Conservation (phyloP, 1,140 invertebrate genomes). For the Phortica variegata region DNA sequence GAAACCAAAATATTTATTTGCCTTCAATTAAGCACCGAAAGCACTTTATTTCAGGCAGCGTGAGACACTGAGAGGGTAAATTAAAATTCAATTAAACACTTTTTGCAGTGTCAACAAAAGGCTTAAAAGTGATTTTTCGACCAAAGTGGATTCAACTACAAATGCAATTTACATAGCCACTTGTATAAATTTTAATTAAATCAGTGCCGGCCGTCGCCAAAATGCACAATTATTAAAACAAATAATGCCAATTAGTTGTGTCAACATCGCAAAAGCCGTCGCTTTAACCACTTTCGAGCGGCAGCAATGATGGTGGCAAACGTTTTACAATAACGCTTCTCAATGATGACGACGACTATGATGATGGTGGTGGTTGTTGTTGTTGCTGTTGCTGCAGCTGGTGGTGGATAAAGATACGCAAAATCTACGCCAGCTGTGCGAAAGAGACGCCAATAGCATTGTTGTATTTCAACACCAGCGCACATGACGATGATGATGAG, state of each 20-base stretch:
- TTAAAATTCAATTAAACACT: constrained; percentile 44
- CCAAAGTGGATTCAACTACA: not conserved
- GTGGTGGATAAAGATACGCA: not conserved
- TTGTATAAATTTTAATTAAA: constrained; percentile 50
- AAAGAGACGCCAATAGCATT: constrained; percentile 2
- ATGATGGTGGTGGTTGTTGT: too few relatives aligned
- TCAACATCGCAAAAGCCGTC: constrained; percentile 32
- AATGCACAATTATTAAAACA: constrained; percentile 56
- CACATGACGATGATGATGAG: constrained; percentile 39
- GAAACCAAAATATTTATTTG: constrained; percentile 50
- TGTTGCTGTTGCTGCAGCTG: too few relatives aligned
- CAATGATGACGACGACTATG: too few relatives aligned
- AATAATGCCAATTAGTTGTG: constrained; percentile 57
- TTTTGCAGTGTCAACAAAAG: constrained; percentile 16
- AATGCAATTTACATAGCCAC: constrained; percentile 29
- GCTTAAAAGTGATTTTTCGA: not conserved
- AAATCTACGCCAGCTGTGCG: not conserved
- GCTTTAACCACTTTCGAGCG: constrained; percentile 3
- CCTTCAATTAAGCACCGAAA: too few relatives aligned
- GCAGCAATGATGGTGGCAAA: not conserved
- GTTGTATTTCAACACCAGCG: constrained; percentile 21
- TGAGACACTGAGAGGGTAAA: too few relatives aligned
- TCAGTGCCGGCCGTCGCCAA: constrained; percentile 38
- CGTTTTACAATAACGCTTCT: too few relatives aligned
- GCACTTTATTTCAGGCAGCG: too few relatives aligned